Evolutionary conservation across 2,113 vertebrate species (phyloP).

Genomic region (Dicerorhinus sumatrensis): DNA sequence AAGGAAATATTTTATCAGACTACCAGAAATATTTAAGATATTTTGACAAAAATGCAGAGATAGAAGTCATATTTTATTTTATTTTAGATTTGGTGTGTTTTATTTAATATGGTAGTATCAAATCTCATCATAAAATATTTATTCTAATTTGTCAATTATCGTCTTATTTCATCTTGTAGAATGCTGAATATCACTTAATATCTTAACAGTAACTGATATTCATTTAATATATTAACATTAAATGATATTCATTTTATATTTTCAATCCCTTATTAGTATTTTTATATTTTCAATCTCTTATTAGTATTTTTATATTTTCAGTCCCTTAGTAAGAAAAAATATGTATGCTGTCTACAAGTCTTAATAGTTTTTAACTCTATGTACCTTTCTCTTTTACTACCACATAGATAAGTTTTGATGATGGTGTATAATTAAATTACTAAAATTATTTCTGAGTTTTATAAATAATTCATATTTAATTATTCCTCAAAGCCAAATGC

Average conservation of each 20-base stretch:
- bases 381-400: background rate
- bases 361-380: background rate
- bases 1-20: background rate
- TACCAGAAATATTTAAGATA: background rate
- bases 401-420: background rate
- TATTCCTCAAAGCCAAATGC: background rate
- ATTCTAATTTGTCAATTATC: background rate
- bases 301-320: background rate
- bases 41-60: background rate
- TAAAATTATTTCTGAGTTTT: constrained; percentile 23
- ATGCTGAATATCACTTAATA: background rate
- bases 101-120: background rate
- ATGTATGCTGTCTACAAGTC: background rate
- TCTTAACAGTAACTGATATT: background rate
- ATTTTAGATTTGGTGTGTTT: background rate
- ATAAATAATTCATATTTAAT: background rate
- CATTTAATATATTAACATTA: background rate
- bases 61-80: background rate
- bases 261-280: background rate
- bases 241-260: background rate
- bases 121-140: background rate
- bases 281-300: background rate
- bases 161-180: background rate
- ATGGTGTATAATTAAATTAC: constrained; percentile 21
- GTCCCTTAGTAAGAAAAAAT: background rate